A percentile compares a stretch with the other conserved stretches of the same genome.
Conservation (phyloP, 1,140 invertebrate species). For the Drosophila murphyi region DNA sequence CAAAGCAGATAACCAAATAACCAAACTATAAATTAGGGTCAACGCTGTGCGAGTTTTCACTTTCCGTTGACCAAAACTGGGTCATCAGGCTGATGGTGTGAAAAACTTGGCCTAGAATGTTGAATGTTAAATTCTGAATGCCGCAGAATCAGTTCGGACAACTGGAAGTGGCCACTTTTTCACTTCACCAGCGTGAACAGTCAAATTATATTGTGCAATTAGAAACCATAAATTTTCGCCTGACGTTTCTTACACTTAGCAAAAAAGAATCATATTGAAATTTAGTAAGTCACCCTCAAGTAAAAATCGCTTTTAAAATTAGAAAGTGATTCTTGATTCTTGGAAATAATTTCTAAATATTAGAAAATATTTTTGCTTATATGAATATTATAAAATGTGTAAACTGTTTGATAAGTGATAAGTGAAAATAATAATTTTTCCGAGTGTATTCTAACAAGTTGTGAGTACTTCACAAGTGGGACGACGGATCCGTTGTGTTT, state of each 20-base stretch:
- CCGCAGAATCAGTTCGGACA: slow-evolving; percentile 37
- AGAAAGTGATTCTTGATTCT: no score
- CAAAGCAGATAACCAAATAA: slow-evolving; percentile 54
- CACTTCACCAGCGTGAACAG: slow-evolving; percentile 22
- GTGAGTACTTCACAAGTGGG: slow-evolving; percentile 44
- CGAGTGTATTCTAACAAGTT: slow-evolving; percentile 50
- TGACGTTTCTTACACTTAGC: neutral
- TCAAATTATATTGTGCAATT: slow-evolving; percentile 59
- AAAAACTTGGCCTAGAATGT: slow-evolving; percentile 28
- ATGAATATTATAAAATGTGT: no score
- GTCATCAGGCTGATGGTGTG: slow-evolving; percentile 37
- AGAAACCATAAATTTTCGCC: slow-evolving; percentile 72
- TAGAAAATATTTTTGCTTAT: no score
- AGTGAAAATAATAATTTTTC: no score
- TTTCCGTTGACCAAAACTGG: slow-evolving; percentile 62
- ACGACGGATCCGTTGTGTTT: slow-evolving; percentile 9
- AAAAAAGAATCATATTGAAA: no score
- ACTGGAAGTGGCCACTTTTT: slow-evolving; percentile 51
- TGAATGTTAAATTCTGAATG: neutral
- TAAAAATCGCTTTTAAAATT: no score
- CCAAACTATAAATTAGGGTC: slow-evolving; percentile 75
- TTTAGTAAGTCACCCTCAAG: no score
- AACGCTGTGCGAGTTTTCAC: slow-evolving; percentile 63
- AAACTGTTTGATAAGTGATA: no score
- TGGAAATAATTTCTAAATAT: no score